Evolutionary conservation across 2,888 invertebrate species (phyloP).

Genomic region (Rotaria socialis): DNA sequence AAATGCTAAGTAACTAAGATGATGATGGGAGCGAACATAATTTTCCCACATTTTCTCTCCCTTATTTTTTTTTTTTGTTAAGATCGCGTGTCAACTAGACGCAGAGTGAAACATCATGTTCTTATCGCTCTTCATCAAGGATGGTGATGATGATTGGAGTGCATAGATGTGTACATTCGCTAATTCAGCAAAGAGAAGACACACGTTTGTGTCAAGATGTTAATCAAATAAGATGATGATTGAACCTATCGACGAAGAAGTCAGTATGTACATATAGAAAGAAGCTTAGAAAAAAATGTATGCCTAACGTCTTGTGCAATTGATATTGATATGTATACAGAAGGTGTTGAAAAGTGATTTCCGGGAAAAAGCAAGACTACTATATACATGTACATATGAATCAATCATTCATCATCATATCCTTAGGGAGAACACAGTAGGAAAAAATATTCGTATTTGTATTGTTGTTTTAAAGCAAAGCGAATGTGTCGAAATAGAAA

Average conservation of each 20-base stretch:
- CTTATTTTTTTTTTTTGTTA: not conserved
- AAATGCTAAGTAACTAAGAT: not conserved
- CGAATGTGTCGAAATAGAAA: not conserved
- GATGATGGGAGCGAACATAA: not conserved
- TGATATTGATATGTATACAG: slow-evolving; percentile 13
- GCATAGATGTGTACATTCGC: not conserved
- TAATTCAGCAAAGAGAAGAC: slow-evolving; percentile 18
- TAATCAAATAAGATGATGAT: not conserved
- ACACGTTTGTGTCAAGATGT: slow-evolving; percentile 17
- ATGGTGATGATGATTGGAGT: slow-evolving; percentile 12
- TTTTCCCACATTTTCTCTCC: not conserved
- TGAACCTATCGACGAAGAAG: slow-evolving; percentile 17
- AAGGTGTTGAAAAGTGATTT: slow-evolving; percentile 18
- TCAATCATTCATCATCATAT: slow-evolving; percentile 9
- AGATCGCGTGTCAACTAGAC: slow-evolving; percentile 1
- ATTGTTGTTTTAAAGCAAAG: not conserved
- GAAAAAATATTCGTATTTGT: not conserved
- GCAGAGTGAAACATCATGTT: slow-evolving; percentile 5
- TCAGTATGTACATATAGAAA: not conserved
- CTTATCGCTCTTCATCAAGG: slow-evolving; percentile 1
- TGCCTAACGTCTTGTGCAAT: not conserved
- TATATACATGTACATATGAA: not conserved
- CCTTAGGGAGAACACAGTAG: not conserved
- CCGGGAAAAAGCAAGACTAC: not conserved
- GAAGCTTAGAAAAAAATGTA: not conserved